Conservation (phyloP, 2,888 invertebrate species). For the Odiellus spinosus region DNA sequence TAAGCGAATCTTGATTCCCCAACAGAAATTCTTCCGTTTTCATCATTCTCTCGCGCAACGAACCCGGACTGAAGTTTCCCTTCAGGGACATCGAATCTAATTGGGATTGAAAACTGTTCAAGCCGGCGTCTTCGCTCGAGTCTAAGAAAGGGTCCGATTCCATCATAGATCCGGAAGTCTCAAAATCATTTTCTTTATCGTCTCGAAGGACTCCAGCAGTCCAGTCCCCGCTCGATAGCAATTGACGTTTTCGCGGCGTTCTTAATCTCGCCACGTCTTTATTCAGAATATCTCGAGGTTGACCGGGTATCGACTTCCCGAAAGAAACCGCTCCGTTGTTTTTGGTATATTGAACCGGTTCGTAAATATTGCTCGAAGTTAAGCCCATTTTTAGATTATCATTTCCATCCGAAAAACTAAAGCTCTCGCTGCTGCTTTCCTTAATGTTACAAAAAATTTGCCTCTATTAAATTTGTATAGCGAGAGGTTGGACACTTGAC, state of each 20-base stretch:
- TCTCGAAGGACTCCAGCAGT: background rate
- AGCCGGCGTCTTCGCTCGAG: background rate
- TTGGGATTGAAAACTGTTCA: background rate
- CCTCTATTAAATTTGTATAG: no score
- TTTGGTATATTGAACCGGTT: background rate
- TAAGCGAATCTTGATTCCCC: background rate
- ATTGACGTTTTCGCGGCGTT: background rate
- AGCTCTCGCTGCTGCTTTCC: no score
- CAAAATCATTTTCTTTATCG: background rate
- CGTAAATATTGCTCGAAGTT: background rate
- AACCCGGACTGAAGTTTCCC: constrained; percentile 1
- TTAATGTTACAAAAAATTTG: no score
- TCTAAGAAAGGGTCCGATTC: background rate
- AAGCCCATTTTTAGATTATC: background rate
- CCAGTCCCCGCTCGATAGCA: background rate
- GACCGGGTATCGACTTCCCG: background rate
- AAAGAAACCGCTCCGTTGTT: background rate
- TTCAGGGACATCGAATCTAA: background rate
- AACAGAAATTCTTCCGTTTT: background rate
- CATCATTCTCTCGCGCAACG: background rate
- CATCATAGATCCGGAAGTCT: background rate
- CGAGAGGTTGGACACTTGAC: no score
- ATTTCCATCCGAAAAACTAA: background rate
- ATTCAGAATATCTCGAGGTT: background rate
- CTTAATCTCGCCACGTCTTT: background rate